phyloP scores from a whole-genome alignment of 2,113 vertebrate species.

The Rissa tridactyla region DNA sequence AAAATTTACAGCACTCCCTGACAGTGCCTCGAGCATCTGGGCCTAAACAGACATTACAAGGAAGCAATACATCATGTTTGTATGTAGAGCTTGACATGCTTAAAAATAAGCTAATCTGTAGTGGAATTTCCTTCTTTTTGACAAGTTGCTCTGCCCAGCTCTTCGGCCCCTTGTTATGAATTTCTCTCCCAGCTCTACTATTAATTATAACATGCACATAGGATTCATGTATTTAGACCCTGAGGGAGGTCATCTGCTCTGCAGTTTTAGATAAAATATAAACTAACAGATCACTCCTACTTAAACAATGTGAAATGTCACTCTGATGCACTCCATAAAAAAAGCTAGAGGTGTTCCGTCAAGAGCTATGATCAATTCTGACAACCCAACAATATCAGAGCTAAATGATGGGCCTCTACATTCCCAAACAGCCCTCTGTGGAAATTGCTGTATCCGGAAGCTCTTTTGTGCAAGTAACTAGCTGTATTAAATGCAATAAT shows the following conservation, averaged over 20 bases:
- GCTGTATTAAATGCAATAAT: constrained; percentile 81
- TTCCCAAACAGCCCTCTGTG: constrained; percentile 78
- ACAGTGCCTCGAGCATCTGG: constrained; percentile 79
- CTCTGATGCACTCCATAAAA: constrained; percentile 74
- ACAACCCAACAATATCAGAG: constrained; percentile 81
- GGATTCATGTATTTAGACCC: constrained; percentile 81
- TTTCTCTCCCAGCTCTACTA: constrained; percentile 75
- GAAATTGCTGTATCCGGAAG: constrained; percentile 80
- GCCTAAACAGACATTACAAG: constrained; percentile 82
- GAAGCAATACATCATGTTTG: constrained; percentile 87
- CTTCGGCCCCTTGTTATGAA: constrained; percentile 76
- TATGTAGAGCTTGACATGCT: constrained; percentile 83
- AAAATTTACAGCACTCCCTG: constrained; percentile 90
- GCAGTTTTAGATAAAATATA: constrained; percentile 84
- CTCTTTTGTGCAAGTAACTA: constrained; percentile 80
- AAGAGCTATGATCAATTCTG: constrained; percentile 84
- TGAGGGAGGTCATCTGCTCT: constrained; percentile 80
- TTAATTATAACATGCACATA: constrained; percentile 83
- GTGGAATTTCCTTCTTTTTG: constrained; percentile 88
- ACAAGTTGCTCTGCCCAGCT: constrained; percentile 83
- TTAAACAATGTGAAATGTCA: constrained; percentile 85
- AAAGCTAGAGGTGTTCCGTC: constrained; percentile 80
- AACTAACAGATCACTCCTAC: constrained; percentile 83
- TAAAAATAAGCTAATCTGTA: constrained; percentile 97
- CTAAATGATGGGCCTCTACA: constrained; percentile 80